Base-by-base conservation (phyloP, 2,888 invertebrate genomes). In the Eurytoma californica region DNA sequence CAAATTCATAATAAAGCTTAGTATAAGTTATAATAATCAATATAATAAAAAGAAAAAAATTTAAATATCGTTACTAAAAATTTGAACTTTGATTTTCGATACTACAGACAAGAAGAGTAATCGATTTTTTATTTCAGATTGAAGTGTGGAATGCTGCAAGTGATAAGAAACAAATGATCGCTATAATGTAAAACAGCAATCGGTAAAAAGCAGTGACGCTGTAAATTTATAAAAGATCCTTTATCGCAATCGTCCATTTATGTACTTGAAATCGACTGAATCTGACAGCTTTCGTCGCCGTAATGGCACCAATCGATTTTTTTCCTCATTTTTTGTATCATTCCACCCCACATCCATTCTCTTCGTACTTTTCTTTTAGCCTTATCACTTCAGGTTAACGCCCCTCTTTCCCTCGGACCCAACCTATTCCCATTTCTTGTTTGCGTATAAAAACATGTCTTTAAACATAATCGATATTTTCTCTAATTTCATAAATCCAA, bases 211-310 rank as follows among this genome's bases (percentile, higher is more conserved):
- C 3, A 55, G 24, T 24, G n/a, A 18, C 39, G 53, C 18, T 69
- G 63, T 47, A 47, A 47, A 63, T 2, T 63, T 39, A 39, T 39
- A 5, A 16, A 7, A 39, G 63, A 65, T 18, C 28, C 30, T n/a
- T 61, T 28, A 51, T 51, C 51, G 51, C 30, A 30, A 30, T 30
- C 20, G 63, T 16, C 39, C 30, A 16, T 39, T 9, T 53, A 20
- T 18, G 49, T 16, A 30, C 49, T 68, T n/a, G 20, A 60, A 67
- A 16, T 61, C n/a, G 67, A 57, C 60, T 68, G 55, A 69, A 14
- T 39, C n/a, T 55, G 61, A 69, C 63, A 47, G 68, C n/a, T 47
- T 69, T 63, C 49, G 61, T 76, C 68, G 47, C 51, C 55, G n/a
- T 57, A 69, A 53, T 61, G 30, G 5, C 18, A 20, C 51, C 63